Percentiles rank a stretch among this genome's conserved stretches.
phyloP scores from a whole-genome alignment of 2,113 vertebrate genomes.

The Scolopax mira region DNA sequence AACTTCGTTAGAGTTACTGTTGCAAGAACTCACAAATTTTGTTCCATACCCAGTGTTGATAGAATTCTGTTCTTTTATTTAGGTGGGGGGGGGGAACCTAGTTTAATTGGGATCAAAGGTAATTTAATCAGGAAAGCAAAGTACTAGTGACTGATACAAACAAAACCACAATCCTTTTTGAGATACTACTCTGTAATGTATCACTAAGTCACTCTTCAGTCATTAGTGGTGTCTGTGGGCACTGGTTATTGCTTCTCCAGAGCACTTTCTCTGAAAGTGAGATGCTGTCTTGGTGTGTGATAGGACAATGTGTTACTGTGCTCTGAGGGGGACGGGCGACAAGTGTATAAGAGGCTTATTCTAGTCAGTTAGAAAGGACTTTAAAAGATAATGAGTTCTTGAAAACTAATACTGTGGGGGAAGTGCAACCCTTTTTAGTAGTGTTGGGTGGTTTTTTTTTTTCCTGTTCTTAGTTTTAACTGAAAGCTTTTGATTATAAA shows the following conservation, averaged over 20 bases:
- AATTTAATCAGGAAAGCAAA: background rate
- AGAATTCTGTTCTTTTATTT: background rate
- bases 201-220: background rate
- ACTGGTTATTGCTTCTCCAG: background rate
- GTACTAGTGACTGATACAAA: background rate
- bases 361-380: background rate
- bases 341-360: background rate
- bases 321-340: background rate
- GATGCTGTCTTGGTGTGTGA: background rate
- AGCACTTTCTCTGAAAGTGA: background rate
- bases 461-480: background rate
- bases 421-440: background rate
- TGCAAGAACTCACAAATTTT: background rate
- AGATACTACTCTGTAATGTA: background rate
- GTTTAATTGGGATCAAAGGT: background rate
- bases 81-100: fast-evolving
- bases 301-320: background rate
- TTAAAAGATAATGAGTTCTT: background rate
- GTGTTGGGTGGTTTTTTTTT: too few relatives aligned
- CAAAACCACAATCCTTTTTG: background rate
- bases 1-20: background rate
- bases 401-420: background rate
- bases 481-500: background rate
- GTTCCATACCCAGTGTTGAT: fast-evolving
- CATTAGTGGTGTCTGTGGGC: background rate